Base-by-base conservation (phyloP, 2,888 invertebrate species). In the Amphimallon solstitiale region DNA sequence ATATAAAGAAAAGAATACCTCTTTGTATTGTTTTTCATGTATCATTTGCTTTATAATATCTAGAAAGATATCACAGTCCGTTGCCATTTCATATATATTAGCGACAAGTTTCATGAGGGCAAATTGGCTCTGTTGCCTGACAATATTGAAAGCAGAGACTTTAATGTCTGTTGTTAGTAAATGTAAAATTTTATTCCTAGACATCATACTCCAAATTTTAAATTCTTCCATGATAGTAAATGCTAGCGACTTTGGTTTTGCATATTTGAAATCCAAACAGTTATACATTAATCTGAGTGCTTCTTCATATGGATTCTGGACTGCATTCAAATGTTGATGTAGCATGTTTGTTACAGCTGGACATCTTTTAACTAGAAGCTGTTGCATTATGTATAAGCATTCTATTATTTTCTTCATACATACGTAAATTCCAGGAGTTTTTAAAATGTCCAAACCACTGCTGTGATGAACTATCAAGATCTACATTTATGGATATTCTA, bases 131-230 rank as follows among this genome's bases (percentile, higher is more conserved):
- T 92, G 92, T 69, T 86, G 88, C 70, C 85, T 86, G 10, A 92
- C 87, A 73, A 92, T 85, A 77, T 88, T 88, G 82, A 92, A 93
- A 60, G 91, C 91, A 70, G 90, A 88, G 75, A 89, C 80, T 81
- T 92, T 92, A 29, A 92, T 77, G 68, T 88, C 81, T 74, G 73
- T 79, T 64, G 79, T 85, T 74, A 86, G 82, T 77, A 80, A 81
- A 70, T 84, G 83, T 71, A 81, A 84, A 72, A 85, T 84, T 49
- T 77, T 77, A 70, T 75, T 80, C 75, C 79, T 78, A 77, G 78
- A 76, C 34, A 40, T 70, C 21, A 78, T 74, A 40, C 85, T 84
- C 81, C 87, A 87, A 69, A 84, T 85, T 68, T 85, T 82, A 68
- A 90, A 84, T 62, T 85, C 86, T 78, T 90, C 89, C 70, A 90